Percentiles rank a stretch among this genome's conserved stretches.
phyloP scores from a whole-genome alignment of 2,888 invertebrate species.

The Dendrolimus houi region DNA sequence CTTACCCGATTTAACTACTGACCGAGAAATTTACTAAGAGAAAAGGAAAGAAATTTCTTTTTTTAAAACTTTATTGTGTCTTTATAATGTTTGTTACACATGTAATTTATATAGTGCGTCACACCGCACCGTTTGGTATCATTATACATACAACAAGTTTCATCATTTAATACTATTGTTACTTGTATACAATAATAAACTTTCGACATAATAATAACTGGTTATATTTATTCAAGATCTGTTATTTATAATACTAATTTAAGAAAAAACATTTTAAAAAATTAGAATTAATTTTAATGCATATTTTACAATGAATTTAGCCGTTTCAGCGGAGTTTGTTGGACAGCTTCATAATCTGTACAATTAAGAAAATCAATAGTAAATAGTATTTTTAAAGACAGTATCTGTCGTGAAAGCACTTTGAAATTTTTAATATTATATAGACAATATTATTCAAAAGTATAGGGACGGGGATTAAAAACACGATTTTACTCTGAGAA shows the following conservation, averaged over 20 bases:
- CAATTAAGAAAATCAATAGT: slow-evolving; percentile 27
- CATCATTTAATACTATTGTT: slow-evolving; percentile 53
- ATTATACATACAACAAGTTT: slow-evolving; percentile 71
- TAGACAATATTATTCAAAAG: slow-evolving; percentile 25
- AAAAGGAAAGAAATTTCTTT: slow-evolving; percentile 35
- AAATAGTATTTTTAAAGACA: slow-evolving; percentile 50
- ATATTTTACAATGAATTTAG: slow-evolving; percentile 32
- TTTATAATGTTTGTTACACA: slow-evolving; percentile 73
- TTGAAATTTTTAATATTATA: slow-evolving; percentile 31
- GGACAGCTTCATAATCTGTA: slow-evolving; percentile 41
- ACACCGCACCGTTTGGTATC: slow-evolving; percentile 47
- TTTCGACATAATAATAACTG: slow-evolving; percentile 71
- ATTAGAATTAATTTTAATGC: slow-evolving; percentile 20
- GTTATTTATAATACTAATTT: slow-evolving; percentile 47
- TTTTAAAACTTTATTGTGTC: slow-evolving; percentile 73
- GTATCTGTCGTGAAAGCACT: slow-evolving; percentile 67
- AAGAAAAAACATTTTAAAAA: slow-evolving; percentile 42
- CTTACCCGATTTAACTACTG: background rate
- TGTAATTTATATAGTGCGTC: slow-evolving; percentile 57
- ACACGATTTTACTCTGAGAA: slow-evolving; percentile 15
- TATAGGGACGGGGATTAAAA: slow-evolving; percentile 47
- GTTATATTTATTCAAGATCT: slow-evolving; percentile 61
- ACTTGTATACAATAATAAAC: slow-evolving; percentile 74
- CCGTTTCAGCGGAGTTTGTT: slow-evolving; percentile 23
- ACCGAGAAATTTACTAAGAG: background rate